phyloP scores from a whole-genome alignment of 2,888 invertebrate genomes.

The Tholera decimalis region DNA sequence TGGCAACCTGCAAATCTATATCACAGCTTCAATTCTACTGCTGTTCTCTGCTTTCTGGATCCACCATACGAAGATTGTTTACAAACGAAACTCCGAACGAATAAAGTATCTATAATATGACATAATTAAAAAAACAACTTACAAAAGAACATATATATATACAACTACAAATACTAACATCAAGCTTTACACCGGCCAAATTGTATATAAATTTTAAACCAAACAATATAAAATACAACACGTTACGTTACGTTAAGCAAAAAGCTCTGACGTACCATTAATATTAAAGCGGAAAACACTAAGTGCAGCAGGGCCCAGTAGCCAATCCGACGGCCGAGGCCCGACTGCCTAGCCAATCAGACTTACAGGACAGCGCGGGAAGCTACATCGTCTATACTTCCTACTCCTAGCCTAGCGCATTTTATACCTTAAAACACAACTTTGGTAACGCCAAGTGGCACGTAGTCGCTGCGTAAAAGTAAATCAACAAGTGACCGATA shows the following conservation, averaged over 20 bases:
- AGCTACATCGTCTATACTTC: slow-evolving; percentile 21
- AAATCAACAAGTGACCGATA: slow-evolving; percentile 21
- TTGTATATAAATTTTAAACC: slow-evolving; percentile 14
- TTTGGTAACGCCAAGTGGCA: slow-evolving; percentile 4
- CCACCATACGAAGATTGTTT: neutral
- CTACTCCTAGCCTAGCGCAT: slow-evolving; percentile 3
- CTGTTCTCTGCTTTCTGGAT: neutral
- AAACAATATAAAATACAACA: slow-evolving; percentile 25
- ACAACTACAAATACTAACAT: neutral
- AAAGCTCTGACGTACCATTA: slow-evolving; percentile 35
- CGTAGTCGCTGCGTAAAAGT: slow-evolving; percentile 6
- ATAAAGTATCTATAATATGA: neutral
- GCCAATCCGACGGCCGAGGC: slow-evolving; percentile 32
- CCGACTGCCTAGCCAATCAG: slow-evolving; percentile 49
- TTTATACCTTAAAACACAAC: slow-evolving; percentile 12
- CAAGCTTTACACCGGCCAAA: slow-evolving; percentile 7
- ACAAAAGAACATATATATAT: neutral
- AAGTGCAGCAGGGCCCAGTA: slow-evolving; percentile 28
- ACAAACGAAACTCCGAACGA: neutral
- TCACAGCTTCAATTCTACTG: no score
- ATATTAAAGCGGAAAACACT: slow-evolving; percentile 12
- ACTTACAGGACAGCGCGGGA: slow-evolving; percentile 39
- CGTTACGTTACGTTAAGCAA: slow-evolving; percentile 1
- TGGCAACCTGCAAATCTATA: no score
- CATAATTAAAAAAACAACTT: neutral